Evolutionary conservation across 2,113 vertebrate species (phyloP).

Genomic region (Silurus meridionalis): DNA sequence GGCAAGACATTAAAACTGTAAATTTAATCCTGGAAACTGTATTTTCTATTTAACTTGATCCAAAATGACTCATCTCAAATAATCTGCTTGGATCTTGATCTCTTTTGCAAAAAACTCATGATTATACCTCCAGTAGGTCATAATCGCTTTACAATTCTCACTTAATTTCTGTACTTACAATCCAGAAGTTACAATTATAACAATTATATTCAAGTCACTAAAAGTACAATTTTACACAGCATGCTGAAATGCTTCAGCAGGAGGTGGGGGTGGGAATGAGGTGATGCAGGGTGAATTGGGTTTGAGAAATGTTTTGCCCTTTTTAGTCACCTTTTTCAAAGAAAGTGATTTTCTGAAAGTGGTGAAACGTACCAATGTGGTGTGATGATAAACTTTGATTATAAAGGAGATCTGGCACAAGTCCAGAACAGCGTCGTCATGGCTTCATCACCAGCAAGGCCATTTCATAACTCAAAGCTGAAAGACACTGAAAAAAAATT

Average conservation of each 20-base stretch:
- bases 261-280: neutral
- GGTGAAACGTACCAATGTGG: conserved; percentile 35
- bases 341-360: conserved; percentile 31
- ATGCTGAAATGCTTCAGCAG: too few species aligned
- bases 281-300: too few species aligned
- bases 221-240: neutral
- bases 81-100: conserved; percentile 27
- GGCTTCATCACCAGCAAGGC: conserved; percentile 52
- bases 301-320: conserved; percentile 14
- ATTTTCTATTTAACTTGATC: conserved; percentile 6
- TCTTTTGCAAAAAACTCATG: neutral
- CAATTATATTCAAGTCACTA: neutral
- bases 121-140: conserved; percentile 5
- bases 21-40: conserved; percentile 2
- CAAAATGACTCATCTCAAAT: conserved; percentile 44
- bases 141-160: neutral
- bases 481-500: neutral
- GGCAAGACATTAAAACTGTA: conserved; percentile 61
- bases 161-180: neutral
- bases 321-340: conserved; percentile 34
- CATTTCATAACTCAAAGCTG: conserved; percentile 38
- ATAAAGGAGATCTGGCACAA: conserved; percentile 55
- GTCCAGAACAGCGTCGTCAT: conserved; percentile 44
- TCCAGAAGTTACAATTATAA: neutral
- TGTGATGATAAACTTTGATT: conserved; percentile 58